phyloP scores from a whole-genome alignment of 2,888 invertebrate species.

The Eristalis pertinax region DNA sequence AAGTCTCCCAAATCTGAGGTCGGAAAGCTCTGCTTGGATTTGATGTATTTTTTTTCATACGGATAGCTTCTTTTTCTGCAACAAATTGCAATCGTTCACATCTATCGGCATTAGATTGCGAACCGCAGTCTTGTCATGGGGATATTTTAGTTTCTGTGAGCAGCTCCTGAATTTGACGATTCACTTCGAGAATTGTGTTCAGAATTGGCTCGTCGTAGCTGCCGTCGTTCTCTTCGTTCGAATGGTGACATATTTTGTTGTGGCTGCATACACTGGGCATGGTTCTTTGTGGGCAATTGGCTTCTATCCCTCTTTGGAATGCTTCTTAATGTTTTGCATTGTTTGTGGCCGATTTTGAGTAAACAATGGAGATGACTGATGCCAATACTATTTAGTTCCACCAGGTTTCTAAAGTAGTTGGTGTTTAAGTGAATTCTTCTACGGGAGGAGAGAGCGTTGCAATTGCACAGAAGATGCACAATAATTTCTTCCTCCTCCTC shows the following conservation, averaged over 20 bases:
- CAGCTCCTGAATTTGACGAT: conserved; percentile 72
- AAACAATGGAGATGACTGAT: too few species aligned
- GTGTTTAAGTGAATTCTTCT: too few species aligned
- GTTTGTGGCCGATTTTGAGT: too few species aligned
- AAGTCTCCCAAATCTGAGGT: conserved; percentile 76
- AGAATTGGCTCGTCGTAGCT: conserved; percentile 74
- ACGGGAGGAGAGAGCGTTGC: too few species aligned
- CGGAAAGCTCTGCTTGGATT: conserved; percentile 57
- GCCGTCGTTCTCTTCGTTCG: conserved; percentile 48
- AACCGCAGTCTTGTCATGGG: conserved; percentile 74
- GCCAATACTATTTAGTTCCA: too few species aligned
- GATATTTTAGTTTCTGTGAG: conserved; percentile 77
- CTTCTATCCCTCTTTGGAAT: conserved; percentile 58
- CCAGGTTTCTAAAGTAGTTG: too few species aligned
- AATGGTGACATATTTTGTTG: not conserved
- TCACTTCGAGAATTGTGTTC: conserved; percentile 74
- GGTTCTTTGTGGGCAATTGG: conserved; percentile 8
- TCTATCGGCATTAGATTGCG: conserved; percentile 76
- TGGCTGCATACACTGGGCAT: not conserved
- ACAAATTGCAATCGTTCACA: conserved; percentile 76
- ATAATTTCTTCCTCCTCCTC: too few species aligned
- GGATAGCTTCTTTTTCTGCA: conserved; percentile 66
- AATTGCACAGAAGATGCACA: too few species aligned
- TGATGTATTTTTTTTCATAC: conserved; percentile 63
- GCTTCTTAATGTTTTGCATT: conserved; percentile 62